A percentile compares a stretch with the other conserved stretches of the same genome.
Conservation (phyloP, 1,140 invertebrate species). For the Heliconius eleuchia region DNA sequence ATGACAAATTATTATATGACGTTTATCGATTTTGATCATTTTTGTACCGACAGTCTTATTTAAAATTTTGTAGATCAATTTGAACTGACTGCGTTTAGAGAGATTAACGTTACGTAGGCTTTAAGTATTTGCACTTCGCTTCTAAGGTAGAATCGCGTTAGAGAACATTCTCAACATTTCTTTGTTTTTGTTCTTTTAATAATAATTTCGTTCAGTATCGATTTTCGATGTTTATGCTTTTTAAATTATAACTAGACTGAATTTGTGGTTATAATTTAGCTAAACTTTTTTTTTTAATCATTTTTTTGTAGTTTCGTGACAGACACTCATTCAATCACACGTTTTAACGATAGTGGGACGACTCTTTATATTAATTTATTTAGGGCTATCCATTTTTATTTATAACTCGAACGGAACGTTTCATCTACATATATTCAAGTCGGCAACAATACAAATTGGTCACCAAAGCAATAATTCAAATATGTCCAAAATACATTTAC, state of each 20-base stretch:
- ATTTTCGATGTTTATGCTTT: background rate
- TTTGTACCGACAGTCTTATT: background rate
- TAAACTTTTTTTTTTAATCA: background rate
- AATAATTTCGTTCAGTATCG: background rate
- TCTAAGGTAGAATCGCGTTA: slow-evolving; percentile 1
- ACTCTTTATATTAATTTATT: background rate
- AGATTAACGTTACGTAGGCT: slow-evolving; percentile 67
- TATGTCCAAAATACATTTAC: background rate
- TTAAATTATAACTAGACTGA: background rate
- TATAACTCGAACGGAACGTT: slow-evolving; percentile 6
- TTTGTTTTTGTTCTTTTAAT: background rate
- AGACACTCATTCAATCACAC: background rate
- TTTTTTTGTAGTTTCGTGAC: background rate
- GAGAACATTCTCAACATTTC: background rate
- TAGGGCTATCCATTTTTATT: background rate
- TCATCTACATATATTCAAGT: background rate
- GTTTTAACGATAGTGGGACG: background rate
- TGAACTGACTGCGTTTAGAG: slow-evolving; percentile 73
- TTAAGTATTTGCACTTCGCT: slow-evolving; percentile 53
- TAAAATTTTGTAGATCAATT: slow-evolving; percentile 72
- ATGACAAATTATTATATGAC: background rate
- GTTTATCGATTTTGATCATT: background rate
- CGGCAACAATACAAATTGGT: slow-evolving; percentile 2
- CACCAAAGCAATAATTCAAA: slow-evolving; percentile 2
- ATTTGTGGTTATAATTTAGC: background rate